Evolutionary conservation across 2,888 invertebrate genomes (phyloP).

Genomic region (Drosophila multiciliata): DNA sequence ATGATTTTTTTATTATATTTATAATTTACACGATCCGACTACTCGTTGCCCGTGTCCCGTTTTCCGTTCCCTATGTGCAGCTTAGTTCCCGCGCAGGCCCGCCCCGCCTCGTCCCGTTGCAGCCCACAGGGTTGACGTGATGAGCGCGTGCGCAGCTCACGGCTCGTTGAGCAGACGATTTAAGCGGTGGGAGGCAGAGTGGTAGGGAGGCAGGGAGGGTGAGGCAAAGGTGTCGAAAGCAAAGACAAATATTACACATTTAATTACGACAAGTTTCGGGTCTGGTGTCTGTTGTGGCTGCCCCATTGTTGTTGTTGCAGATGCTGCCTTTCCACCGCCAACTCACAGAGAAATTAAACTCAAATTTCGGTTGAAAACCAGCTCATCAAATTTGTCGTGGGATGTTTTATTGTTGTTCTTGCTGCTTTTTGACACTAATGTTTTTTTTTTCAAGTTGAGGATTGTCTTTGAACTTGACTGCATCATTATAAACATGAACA

Average conservation of each 20-base stretch:
- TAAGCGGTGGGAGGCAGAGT: conserved; percentile 1
- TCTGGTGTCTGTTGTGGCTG: conserved; percentile 1
- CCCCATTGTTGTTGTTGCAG: conserved; percentile 17
- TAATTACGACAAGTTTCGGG: conserved; percentile 71
- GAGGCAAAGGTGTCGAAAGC: conserved; percentile 68
- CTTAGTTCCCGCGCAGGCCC: not conserved
- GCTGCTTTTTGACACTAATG: conserved; percentile 27
- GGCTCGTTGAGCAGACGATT: conserved; percentile 55
- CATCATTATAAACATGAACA: conserved; percentile 16
- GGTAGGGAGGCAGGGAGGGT: conserved; percentile 3
- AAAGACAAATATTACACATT: conserved; percentile 74
- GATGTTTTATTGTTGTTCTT: conserved; percentile 20
- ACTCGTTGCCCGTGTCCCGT: conserved; percentile 9
- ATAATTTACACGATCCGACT: conserved; percentile 62
- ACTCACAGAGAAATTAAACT: conserved; percentile 40
- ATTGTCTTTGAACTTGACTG: conserved; percentile 42
- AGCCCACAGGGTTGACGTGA: conserved; percentile 10
- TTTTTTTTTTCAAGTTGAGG: conserved; percentile 16
- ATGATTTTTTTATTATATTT: conserved; percentile 56
- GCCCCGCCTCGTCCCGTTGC: not conserved
- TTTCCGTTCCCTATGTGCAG: not conserved
- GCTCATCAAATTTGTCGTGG: conserved; percentile 41
- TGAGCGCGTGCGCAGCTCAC: conserved; percentile 47
- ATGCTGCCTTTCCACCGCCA: conserved; percentile 35
- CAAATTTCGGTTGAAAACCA: conserved; percentile 30